Conservation (phyloP, 92 coral and sea anemone species). For the Siderastrea radians region DNA sequence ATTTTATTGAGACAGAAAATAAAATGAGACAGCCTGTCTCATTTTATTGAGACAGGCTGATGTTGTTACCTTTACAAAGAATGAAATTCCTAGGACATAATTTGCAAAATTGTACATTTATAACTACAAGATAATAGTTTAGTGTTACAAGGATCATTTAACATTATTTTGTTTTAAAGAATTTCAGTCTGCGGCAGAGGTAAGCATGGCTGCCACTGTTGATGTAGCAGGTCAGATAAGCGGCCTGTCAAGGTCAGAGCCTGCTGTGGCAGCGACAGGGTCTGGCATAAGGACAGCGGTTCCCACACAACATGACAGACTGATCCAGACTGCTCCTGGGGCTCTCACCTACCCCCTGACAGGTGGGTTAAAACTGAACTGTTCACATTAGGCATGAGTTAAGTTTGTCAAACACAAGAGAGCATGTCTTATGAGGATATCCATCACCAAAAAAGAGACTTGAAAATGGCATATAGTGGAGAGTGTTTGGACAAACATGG, state of each 20-base stretch:
- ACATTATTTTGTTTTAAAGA: not conserved
- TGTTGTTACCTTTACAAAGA: too few relatives aligned
- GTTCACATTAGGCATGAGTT: not conserved
- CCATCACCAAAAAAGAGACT: not conserved
- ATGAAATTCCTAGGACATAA: too few relatives aligned
- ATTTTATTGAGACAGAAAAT: too few relatives aligned
- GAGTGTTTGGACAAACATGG: too few relatives aligned
- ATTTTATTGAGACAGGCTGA: too few relatives aligned
- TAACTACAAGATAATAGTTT: too few relatives aligned
- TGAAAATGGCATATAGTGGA: too few relatives aligned
- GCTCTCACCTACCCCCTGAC: conserved; percentile 13
- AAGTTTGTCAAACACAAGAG: not conserved
- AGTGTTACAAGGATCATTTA: not conserved
- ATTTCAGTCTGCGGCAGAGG: conserved; percentile 42
- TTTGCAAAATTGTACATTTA: not conserved
- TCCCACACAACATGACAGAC: not conserved
- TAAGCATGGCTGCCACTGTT: conserved; percentile 30
- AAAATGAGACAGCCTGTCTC: too few relatives aligned
- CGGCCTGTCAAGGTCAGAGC: conserved; percentile 14
- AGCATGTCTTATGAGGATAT: not conserved
- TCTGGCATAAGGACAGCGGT: not conserved
- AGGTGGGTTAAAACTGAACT: not conserved
- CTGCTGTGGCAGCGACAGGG: not conserved
- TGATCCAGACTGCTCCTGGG: conserved; percentile 17
- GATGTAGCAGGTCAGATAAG: conserved; percentile 26